These are phyloP conservation scores for Acomys russatus DNA, from an alignment of 2,797 vertebrate genomes.

Conservation along the genomic window DNA sequence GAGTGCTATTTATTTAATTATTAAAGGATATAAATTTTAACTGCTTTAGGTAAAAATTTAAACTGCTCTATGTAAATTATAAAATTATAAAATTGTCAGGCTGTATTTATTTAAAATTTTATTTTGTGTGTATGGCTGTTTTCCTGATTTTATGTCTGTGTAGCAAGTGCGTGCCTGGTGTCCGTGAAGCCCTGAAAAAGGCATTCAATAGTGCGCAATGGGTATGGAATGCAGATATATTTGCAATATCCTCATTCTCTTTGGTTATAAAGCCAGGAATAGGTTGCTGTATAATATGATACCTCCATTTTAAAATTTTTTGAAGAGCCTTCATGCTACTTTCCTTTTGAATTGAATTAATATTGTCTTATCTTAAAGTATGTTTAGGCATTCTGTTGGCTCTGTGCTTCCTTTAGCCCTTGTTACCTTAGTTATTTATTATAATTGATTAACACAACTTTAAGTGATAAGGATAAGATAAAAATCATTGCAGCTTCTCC, in stretches of 20 bases:
- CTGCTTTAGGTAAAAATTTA: not conserved
- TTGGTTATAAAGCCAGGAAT: not conserved
- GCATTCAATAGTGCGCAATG: not conserved
- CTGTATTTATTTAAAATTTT: not conserved
- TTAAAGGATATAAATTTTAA: not conserved
- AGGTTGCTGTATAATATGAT: not conserved
- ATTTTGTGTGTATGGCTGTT: not conserved
- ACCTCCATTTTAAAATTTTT: not conserved
- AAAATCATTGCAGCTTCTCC: not conserved
- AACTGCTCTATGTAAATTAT: not conserved
- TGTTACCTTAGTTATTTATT: too few species aligned
- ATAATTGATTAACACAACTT: not conserved
- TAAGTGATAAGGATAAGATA: not conserved
- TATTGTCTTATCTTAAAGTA: not conserved
- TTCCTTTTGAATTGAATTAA: not conserved
- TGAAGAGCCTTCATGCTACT: not conserved
- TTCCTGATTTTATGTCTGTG: not conserved
- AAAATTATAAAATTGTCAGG: not conserved
- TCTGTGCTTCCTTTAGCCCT: not conserved
- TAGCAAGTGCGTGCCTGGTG: not conserved
- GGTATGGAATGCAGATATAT: not conserved
- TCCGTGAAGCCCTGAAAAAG: not conserved
- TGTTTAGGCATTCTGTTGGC: not conserved
- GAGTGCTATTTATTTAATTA: not conserved
- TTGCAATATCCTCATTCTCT: not conserved